phyloP scores from a whole-genome alignment of 2,888 invertebrate species.

The Rotaria macrura region DNA sequence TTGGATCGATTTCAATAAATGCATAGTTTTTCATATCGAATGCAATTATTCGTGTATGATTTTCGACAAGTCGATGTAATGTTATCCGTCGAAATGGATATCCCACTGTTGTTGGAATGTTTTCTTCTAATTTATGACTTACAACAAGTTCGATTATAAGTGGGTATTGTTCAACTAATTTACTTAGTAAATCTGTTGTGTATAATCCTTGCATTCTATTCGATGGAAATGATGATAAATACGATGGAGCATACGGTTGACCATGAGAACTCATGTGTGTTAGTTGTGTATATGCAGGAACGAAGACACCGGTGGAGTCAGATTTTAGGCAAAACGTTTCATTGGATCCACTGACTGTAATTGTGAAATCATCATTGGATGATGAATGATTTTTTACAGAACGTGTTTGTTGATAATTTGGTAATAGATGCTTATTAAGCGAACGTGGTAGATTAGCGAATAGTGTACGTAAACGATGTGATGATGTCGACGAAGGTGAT shows the following conservation, averaged over 20 bases:
- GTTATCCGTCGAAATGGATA: slow-evolving; percentile 6
- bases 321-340: background rate
- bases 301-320: background rate
- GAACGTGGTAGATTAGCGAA: background rate
- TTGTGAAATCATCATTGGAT: background rate
- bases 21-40: background rate
- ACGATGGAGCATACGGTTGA: background rate
- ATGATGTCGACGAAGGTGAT: background rate
- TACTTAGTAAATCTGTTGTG: background rate
- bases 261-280: background rate
- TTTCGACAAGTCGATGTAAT: background rate
- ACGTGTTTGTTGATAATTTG: background rate
- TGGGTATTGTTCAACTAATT: background rate
- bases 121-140: background rate
- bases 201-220: background rate
- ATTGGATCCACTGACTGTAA: background rate
- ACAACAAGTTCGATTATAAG: background rate
- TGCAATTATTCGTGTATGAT: background rate
- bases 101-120: background rate
- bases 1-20: background rate
- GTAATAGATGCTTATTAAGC: background rate
- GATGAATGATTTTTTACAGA: background rate
- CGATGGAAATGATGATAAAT: background rate
- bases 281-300: background rate
- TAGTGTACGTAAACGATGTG: background rate